Conservation (phyloP, 2,888 invertebrate genomes). For the Drosophila barbarae region DNA sequence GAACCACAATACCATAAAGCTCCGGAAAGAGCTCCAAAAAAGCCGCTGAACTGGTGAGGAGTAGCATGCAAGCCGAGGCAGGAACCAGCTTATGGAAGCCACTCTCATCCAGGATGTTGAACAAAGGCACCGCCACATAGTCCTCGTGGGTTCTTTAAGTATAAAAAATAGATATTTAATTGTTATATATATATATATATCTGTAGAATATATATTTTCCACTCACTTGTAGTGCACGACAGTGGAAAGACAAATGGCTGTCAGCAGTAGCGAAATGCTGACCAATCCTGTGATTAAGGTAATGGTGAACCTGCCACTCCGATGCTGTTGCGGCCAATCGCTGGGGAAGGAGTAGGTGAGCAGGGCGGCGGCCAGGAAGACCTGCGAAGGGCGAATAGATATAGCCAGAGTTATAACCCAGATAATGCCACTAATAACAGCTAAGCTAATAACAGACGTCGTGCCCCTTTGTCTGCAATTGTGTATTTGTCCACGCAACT, state of each 20-base stretch:
- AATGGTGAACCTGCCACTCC: constrained; percentile 69
- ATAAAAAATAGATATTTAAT: background rate
- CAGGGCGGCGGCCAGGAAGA: constrained; percentile 64
- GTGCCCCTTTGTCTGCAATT: background rate
- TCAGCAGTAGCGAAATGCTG: constrained; percentile 72
- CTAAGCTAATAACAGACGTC: constrained; percentile 17
- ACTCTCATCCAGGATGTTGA: constrained; percentile 81
- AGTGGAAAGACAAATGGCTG: constrained; percentile 77
- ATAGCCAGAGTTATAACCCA: constrained; percentile 7
- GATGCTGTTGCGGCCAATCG: constrained; percentile 71
- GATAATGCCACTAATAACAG: constrained; percentile 21
- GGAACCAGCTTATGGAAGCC: constrained; percentile 82
- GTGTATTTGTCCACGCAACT: background rate
- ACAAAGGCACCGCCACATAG: constrained; percentile 79
- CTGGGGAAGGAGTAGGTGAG: constrained; percentile 77
- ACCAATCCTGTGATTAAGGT: constrained; percentile 66
- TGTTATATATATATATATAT: too few relatives aligned
- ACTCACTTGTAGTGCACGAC: constrained; percentile 77
- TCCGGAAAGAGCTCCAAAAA: constrained; percentile 82
- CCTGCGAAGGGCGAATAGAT: constrained; percentile 15
- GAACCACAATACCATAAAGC: constrained; percentile 81
- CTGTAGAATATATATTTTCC: background rate
- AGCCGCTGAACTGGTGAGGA: constrained; percentile 81
- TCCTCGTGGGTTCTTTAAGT: constrained; percentile 69
- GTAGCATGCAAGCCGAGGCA: constrained; percentile 81